Evolutionary conservation across 1,140 invertebrate genomes (phyloP), one percentile per base, ranked within the genome.

Genomic region (Caenorhabditis briggsae): DNA sequence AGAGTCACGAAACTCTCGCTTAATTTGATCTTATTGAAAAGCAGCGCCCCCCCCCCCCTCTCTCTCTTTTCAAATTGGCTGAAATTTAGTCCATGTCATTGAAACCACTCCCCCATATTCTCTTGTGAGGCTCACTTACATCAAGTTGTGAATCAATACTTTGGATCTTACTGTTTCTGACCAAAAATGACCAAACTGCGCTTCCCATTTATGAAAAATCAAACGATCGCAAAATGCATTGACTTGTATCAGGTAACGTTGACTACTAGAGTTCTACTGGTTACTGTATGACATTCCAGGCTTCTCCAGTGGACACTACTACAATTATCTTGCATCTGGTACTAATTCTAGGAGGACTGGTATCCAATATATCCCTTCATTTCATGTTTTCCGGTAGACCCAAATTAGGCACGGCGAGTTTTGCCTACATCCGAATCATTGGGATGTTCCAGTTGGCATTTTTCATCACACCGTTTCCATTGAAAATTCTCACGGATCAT

Each of bases 391-490:
- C 84, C 1, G 84, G 84, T 5, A 20, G 84, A 41, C 61, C 84
- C 0, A 85, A 85, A 18, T n/a, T 85, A 5, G 50, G 61, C 2
- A 85, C 84, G 5, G 84, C 84, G 25, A 74, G 64, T 56, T 85
- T 85, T 50, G 65, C 84, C 14, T 85, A 85, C n/a, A 85, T 85
- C n/a, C 48, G 84, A n/a, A 85, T 85, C 16, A 50, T 85, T 33
- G 84, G 61, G 41, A 55, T 70, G 46, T 64, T 85, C 20, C 84
- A 85, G 20, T 64, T 85, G 23, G 61, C 65, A 41, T 85, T 85
- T 11, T 85, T 85, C 53, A 85, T 85, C 11, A 85, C 65, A 11
- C 84, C 84, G 6, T 85, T 85, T 18, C 84, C 84, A 20, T 78
- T 85, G 84, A 85, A 85, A 33, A 53, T 85, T 18, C 48, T 85